Conservation (phyloP, 2,888 invertebrate species). For the Agonopterix alstromeriana region DNA sequence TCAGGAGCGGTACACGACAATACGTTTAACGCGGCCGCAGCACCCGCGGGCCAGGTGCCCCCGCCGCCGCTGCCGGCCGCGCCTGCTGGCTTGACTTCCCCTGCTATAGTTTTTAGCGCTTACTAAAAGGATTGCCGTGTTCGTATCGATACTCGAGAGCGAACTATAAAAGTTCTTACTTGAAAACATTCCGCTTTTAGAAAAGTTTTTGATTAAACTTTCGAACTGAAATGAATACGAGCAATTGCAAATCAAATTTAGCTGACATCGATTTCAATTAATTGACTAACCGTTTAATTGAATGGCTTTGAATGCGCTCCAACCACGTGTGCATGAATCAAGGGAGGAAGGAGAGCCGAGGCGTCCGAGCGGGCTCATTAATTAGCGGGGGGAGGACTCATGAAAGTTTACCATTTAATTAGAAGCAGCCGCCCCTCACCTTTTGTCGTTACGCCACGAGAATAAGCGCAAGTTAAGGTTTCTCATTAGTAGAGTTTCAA, state of each 20-base stretch:
- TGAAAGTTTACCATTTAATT: constrained; percentile 78
- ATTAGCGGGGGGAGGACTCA: constrained; percentile 65
- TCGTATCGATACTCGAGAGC: constrained; percentile 51
- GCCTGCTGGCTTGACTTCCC: constrained; percentile 52
- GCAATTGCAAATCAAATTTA: neutral
- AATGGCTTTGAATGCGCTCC: constrained; percentile 21
- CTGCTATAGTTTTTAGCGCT: constrained; percentile 57
- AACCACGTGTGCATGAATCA: constrained; percentile 25
- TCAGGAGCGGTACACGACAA: constrained; percentile 64
- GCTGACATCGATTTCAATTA: constrained; percentile 8
- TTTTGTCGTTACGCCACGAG: constrained; percentile 60
- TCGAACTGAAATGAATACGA: constrained; percentile 6
- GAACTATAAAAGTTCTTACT: constrained; percentile 27
- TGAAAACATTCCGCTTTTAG: constrained; percentile 9
- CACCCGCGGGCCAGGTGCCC: constrained; percentile 20
- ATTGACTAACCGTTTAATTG: constrained; percentile 18
- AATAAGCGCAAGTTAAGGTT: constrained; percentile 58
- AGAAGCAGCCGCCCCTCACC: constrained; percentile 63
- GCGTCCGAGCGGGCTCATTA: constrained; percentile 66
- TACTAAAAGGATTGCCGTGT: constrained; percentile 74
- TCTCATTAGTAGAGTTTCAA: constrained; percentile 56
- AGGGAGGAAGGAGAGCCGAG: constrained; percentile 19
- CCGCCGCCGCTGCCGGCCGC: constrained; percentile 30
- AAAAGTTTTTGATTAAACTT: constrained; percentile 15
- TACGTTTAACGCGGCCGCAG: constrained; percentile 50